phyloP scores from a whole-genome alignment of 53 echinoderm and acorn worm species.

The Crossaster papposus region DNA sequence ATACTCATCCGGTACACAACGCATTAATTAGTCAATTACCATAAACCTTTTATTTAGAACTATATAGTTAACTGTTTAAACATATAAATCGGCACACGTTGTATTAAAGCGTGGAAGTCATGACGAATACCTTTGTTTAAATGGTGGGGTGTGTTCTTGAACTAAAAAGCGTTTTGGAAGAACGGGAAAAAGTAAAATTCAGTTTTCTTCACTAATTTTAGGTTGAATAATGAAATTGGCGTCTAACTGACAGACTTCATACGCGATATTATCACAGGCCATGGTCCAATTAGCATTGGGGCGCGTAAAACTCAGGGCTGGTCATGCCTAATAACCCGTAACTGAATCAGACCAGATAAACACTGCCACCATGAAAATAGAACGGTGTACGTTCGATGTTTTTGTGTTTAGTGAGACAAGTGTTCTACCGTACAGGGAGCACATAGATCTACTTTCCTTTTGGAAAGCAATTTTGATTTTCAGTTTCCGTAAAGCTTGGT shows the following conservation, averaged over 20 bases:
- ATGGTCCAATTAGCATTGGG: conserved; percentile 5
- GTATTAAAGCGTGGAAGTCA: too few relatives aligned
- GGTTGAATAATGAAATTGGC: background rate
- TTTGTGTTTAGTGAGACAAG: background rate
- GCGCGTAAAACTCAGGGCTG: background rate
- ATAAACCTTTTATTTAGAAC: too few relatives aligned
- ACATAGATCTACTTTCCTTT: too few relatives aligned
- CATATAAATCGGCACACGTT: too few relatives aligned
- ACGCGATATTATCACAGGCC: background rate
- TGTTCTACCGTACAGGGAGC: too few relatives aligned
- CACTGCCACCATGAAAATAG: background rate
- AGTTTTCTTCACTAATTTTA: background rate
- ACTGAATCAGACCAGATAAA: background rate
- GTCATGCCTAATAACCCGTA: background rate
- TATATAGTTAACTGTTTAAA: too few relatives aligned
- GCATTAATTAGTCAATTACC: too few relatives aligned
- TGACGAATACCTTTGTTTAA: too few relatives aligned
- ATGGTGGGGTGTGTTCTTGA: too few relatives aligned
- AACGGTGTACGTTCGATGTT: background rate
- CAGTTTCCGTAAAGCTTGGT: background rate
- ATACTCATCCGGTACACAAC: too few relatives aligned
- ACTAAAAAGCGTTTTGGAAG: too few relatives aligned
- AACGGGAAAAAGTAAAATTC: background rate
- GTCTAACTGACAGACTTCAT: background rate
- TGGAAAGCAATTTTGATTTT: background rate